Conservation (phyloP, 2,888 invertebrate species). For the Melangyna quadrimaculata region DNA sequence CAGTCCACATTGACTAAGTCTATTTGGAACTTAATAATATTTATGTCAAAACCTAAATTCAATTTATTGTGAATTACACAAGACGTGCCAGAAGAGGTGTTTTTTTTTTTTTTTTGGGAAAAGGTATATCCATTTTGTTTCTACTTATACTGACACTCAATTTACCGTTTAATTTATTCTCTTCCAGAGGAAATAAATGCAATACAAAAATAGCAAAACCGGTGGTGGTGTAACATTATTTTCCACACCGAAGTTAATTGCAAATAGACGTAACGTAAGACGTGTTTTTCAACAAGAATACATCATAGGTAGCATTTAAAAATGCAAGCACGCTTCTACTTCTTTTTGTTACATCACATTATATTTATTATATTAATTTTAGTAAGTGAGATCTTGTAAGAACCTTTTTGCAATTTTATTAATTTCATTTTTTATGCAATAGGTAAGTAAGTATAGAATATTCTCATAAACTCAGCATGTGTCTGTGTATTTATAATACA, state of each 20-base stretch:
- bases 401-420: constrained; percentile 14
- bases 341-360: constrained; percentile 44
- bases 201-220: constrained; percentile 1
- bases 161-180: background rate
- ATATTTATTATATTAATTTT: background rate
- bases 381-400: constrained; percentile 36
- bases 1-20: background rate
- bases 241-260: background rate
- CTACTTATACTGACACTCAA: background rate
- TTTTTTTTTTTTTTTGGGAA: background rate
- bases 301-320: background rate
- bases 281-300: constrained; percentile 1
- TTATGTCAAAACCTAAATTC: background rate
- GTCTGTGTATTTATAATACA: background rate
- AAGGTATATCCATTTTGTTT: background rate
- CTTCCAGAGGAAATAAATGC: background rate
- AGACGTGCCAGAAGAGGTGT: background rate
- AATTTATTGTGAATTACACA: background rate
- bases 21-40: background rate
- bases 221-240: constrained; percentile 17
- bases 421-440: constrained; percentile 31
- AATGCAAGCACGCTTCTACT: constrained; percentile 22
- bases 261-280: constrained; percentile 4
- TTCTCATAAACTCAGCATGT: background rate
- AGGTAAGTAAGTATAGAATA: background rate